Evolutionary conservation across 2,888 invertebrate genomes (phyloP).

Genomic region (Pyrocoelia pectoralis): DNA sequence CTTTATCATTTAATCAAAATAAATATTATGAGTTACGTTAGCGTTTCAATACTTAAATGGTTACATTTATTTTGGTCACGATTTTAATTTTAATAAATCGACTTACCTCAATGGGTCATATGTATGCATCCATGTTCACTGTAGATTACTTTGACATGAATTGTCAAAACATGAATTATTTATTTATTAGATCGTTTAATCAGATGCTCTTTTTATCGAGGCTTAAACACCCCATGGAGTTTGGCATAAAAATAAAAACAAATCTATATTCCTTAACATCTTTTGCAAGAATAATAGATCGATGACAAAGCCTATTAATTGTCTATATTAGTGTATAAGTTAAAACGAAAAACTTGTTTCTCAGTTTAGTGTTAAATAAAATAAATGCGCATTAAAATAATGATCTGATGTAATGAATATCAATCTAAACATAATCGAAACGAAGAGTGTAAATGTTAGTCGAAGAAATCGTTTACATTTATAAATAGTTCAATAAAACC

Average conservation of each 20-base stretch:
- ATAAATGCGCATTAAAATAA: constrained; percentile 2
- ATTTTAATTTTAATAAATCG: constrained; percentile 36
- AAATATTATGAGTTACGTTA: constrained; percentile 24
- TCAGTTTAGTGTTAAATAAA: constrained; percentile 1
- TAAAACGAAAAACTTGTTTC: background rate
- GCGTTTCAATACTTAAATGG: constrained; percentile 24
- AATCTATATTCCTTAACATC: constrained; percentile 1
- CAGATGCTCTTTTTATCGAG: constrained; percentile 26
- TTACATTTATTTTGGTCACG: constrained; percentile 36
- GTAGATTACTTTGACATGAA: constrained; percentile 31
- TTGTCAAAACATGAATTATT: constrained; percentile 35
- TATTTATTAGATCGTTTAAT: constrained; percentile 31
- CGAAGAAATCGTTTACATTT: background rate
- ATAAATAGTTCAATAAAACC: constrained; percentile 3
- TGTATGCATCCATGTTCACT: constrained; percentile 28
- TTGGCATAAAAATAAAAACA: constrained; percentile 3
- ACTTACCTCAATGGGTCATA: constrained; percentile 23
- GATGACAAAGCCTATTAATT: constrained; percentile 7
- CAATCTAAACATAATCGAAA: constrained; percentile 2
- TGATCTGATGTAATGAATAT: constrained; percentile 6
- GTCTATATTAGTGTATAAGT: constrained; percentile 6
- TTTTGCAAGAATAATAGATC: background rate
- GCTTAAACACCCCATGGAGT: constrained; percentile 11
- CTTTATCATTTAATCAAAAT: constrained; percentile 20
- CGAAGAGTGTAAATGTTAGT: background rate